Evolutionary conservation across 2,113 vertebrate genomes (phyloP), one percentile per base, ranked within the genome.

Genomic region (Hippocampus zosterae): DNA sequence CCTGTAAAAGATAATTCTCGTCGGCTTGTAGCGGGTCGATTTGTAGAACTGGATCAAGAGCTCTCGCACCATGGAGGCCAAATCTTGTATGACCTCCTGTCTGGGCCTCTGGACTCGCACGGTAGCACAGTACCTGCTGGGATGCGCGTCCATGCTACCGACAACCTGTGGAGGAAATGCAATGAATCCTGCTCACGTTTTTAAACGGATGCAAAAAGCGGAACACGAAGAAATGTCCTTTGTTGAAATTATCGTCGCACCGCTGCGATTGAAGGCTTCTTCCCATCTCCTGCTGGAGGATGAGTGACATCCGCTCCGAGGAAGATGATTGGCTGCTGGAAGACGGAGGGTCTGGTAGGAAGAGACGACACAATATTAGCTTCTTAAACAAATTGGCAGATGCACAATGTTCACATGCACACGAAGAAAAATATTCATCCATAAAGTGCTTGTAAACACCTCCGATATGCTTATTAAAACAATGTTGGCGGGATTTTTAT

Each of bases 251-350:
- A 93, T 41, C 41, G 33, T 8, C 95, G 92, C 78, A 99, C 97
- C 84, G 97, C 96, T 91, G 97, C 96, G 61, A 99, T 99, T 57
- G 97, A 99, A 67, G 97, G 97, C 86, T 99, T 99, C 90, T 99
- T 99, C 41, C 97, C 97, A 76, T 99, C 97, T 72, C 97, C 97
- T 74, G 97, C 97, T 72, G 97, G 97, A 56, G 97, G 97, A 82
- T 99, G 97, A 65, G 97, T 99, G 81, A 99, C 97, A 80, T 99
- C 97, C 21, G 97, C 97, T 85, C 97, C 97, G 90, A 99, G 89
- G 93, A 99, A 99, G 87, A 99, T 99, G 84, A 99, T 96, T 70
- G 97, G 97, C 94, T 99, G 97, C 92, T 99, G 97, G 92, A 99
- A 99, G 89, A 99, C 97, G 90, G 97, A 98, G 73, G 97, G 96